Evolutionary conservation across 2,888 invertebrate species (phyloP).

Genomic region (Actias luna): DNA sequence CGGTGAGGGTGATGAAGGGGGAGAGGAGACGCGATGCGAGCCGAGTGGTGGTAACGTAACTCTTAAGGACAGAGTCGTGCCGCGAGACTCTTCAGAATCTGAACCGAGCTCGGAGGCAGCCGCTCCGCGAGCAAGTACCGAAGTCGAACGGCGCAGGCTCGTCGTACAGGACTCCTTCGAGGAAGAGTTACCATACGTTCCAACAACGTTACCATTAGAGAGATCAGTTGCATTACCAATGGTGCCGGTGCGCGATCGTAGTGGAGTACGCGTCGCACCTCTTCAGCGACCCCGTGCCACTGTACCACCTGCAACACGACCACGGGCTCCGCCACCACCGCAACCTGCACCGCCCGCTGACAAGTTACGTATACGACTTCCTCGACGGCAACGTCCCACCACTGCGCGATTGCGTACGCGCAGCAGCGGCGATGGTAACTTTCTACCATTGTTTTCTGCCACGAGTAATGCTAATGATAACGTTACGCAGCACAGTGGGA

Average conservation of each 20-base stretch:
- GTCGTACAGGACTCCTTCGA: conserved; percentile 93
- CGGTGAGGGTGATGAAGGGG: conserved; percentile 80
- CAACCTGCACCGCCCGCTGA: conserved; percentile 43
- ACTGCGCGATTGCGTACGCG: conserved; percentile 42
- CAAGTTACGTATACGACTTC: conserved; percentile 61
- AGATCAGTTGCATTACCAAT: conserved; percentile 90
- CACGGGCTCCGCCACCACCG: conserved; percentile 36
- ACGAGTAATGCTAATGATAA: background rate
- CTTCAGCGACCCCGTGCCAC: conserved; percentile 83
- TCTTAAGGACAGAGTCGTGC: conserved; percentile 27
- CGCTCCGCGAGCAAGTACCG: conserved; percentile 62
- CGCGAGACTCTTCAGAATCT: conserved; percentile 34
- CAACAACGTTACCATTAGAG: conserved; percentile 94
- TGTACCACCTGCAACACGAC: conserved; percentile 87
- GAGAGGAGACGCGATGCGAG: conserved; percentile 23
- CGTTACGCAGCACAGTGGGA: background rate
- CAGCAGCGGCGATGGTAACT: conserved; percentile 56
- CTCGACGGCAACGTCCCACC: conserved; percentile 56
- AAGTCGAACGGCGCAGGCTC: conserved; percentile 85
- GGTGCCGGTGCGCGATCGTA: conserved; percentile 85
- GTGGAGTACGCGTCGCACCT: conserved; percentile 61
- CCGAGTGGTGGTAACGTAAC: conserved; percentile 19
- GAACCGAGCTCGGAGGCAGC: conserved; percentile 33
- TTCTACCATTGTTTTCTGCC: background rate
- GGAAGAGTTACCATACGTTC: conserved; percentile 92